These are phyloP conservation scores for Tinamus major DNA, from an alignment of 2,797 vertebrate genomes.

Conservation along the genomic window DNA sequence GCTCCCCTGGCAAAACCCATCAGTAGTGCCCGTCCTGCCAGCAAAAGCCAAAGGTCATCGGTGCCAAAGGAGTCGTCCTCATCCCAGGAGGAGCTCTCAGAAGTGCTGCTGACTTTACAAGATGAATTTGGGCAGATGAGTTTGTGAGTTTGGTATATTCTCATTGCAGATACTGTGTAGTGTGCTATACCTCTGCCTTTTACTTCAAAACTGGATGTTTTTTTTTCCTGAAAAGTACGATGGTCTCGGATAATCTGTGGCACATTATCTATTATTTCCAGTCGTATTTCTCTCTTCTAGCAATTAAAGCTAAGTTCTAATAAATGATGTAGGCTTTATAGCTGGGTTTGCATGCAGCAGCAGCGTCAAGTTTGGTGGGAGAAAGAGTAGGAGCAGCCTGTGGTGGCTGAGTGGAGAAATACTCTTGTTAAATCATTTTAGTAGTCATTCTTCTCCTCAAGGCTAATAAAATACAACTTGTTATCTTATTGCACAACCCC, in stretches of 20 bases:
- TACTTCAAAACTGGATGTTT: not conserved
- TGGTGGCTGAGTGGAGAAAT: not conserved
- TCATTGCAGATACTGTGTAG: not conserved
- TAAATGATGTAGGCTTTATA: not conserved
- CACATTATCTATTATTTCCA: rapidly evolving
- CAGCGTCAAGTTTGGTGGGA: not conserved
- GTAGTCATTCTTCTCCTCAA: not conserved
- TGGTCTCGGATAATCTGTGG: not conserved
- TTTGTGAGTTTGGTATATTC: slow-evolving; percentile 83
- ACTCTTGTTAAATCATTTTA: not conserved
- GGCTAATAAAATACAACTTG: not conserved
- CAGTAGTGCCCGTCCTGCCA: not conserved
- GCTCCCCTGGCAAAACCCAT: slow-evolving; percentile 60
- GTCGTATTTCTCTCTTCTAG: not conserved
- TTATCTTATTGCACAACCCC: not conserved
- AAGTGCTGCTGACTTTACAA: slow-evolving; percentile 89
- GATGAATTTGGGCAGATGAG: slow-evolving; percentile 95
- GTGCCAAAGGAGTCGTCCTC: slow-evolving; percentile 69
- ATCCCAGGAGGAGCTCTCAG: slow-evolving; percentile 86
- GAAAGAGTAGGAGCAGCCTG: not conserved
- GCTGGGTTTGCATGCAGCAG: not conserved
- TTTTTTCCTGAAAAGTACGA: not conserved
- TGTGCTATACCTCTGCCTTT: not conserved
- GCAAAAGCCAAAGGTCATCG: slow-evolving; percentile 60
- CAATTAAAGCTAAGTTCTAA: not conserved